phyloP scores from a whole-genome alignment of 2,888 invertebrate genomes.

The Leptinotarsa rubiginosa region DNA sequence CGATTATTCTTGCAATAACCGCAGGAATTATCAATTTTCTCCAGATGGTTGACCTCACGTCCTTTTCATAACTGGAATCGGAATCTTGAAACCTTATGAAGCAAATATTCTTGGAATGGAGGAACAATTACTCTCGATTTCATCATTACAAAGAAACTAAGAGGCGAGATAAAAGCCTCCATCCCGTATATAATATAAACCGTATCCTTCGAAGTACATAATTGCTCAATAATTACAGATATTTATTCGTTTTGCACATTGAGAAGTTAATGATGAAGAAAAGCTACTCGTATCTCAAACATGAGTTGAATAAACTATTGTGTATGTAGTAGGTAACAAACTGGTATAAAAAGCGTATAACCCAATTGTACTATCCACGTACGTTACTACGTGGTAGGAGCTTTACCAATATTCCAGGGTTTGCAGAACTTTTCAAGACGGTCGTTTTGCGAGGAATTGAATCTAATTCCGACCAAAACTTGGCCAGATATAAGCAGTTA shows the following conservation, averaged over 20 bases:
- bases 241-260: conserved; percentile 4
- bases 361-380: too few species aligned
- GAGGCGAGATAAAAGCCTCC: conserved; percentile 2
- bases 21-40: conserved; percentile 14
- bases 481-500: too few species aligned
- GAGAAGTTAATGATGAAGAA: not conserved
- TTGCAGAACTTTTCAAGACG: too few species aligned
- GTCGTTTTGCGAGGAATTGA: too few species aligned
- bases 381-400: too few species aligned
- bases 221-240: not conserved
- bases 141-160: conserved; percentile 3
- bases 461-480: too few species aligned
- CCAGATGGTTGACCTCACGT: conserved; percentile 14
- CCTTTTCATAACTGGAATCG: conserved; percentile 3
- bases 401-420: too few species aligned
- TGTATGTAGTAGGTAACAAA: not conserved
- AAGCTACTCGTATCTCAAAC: not conserved
- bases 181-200: not conserved
- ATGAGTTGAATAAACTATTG: not conserved
- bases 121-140: conserved; percentile 13
- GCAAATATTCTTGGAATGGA: conserved; percentile 14
- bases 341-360: too few species aligned
- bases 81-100: not conserved
- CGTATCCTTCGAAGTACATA: conserved; percentile 5
- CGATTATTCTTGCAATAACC: not conserved